Percentiles rank a stretch among this genome's conserved stretches.
Conservation (phyloP, 2,888 invertebrate genomes). For the Arrhopalites spinosus region DNA sequence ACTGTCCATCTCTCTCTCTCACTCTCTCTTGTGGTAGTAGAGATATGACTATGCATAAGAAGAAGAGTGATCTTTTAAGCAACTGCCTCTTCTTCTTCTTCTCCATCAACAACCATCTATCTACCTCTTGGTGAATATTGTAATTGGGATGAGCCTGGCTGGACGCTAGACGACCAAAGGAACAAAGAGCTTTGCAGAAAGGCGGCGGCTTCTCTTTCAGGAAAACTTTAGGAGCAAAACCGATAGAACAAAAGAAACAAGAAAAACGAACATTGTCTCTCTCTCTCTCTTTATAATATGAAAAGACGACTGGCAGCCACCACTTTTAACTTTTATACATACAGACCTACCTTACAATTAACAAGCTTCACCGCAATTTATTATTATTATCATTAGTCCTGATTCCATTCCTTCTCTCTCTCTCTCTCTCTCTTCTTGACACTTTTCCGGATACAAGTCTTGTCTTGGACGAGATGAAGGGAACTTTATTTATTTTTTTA, state of each 20-base stretch:
- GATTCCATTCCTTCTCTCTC: not conserved
- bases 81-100: too few species aligned
- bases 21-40: too few species aligned
- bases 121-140: too few species aligned
- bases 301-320: slow-evolving; percentile 22
- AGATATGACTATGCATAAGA: too few species aligned
- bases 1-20: too few species aligned
- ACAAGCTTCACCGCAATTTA: not conserved
- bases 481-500: too few species aligned
- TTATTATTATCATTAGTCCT: not conserved
- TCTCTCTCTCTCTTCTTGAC: not conserved
- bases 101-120: too few species aligned
- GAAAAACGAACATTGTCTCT: slow-evolving; percentile 27
- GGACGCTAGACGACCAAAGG: too few species aligned
- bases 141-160: too few species aligned
- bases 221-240: slow-evolving; percentile 14
- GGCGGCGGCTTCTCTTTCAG: slow-evolving; percentile 29
- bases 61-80: too few species aligned
- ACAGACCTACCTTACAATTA: not conserved
- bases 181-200: not conserved
- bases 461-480: too few species aligned
- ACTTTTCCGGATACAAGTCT: not conserved
- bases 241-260: slow-evolving; percentile 22
- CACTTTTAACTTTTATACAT: slow-evolving; percentile 22
- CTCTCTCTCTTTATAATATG: slow-evolving; percentile 12